Evolutionary conservation across 2,113 vertebrate species (phyloP).

Genomic region (Xiphophorus maculatus): DNA sequence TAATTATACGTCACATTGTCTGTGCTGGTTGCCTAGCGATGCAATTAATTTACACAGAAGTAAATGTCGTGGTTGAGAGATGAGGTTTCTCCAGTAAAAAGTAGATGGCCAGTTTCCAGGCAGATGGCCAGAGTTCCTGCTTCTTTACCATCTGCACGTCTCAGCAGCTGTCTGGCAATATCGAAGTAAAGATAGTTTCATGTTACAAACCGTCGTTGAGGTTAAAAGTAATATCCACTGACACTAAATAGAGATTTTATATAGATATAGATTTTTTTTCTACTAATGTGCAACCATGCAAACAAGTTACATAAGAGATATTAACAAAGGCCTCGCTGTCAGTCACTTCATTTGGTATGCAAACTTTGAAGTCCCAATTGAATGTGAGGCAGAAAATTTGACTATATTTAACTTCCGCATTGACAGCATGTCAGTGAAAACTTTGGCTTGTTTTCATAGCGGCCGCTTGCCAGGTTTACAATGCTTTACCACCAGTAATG

Average conservation of each 20-base stretch:
- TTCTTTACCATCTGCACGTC: no score
- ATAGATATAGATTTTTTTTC: no score
- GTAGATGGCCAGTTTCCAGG: neutral
- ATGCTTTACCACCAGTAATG: constrained; percentile 45
- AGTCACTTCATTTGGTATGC: neutral
- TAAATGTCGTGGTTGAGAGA: neutral
- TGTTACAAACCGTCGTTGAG: neutral
- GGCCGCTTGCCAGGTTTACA: constrained; percentile 15
- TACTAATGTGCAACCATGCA: no score
- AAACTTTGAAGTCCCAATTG: neutral
- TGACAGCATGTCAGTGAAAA: neutral
- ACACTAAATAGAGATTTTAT: no score
- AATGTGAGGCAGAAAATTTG: neutral
- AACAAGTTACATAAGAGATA: no score
- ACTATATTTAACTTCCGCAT: constrained; percentile 4
- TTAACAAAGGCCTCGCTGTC: neutral
- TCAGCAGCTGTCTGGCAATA: neutral
- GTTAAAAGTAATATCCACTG: neutral
- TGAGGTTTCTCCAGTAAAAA: neutral
- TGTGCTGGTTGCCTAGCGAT: constrained; percentile 28
- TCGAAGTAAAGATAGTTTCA: no score
- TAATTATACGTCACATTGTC: constrained; percentile 6
- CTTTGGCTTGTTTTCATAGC: neutral
- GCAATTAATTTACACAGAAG: constrained; percentile 4
- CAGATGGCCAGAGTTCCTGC: neutral